These are phyloP conservation scores for Pelosia muscerda DNA, from an alignment of 2,888 invertebrate species.

Conservation along the genomic window DNA sequence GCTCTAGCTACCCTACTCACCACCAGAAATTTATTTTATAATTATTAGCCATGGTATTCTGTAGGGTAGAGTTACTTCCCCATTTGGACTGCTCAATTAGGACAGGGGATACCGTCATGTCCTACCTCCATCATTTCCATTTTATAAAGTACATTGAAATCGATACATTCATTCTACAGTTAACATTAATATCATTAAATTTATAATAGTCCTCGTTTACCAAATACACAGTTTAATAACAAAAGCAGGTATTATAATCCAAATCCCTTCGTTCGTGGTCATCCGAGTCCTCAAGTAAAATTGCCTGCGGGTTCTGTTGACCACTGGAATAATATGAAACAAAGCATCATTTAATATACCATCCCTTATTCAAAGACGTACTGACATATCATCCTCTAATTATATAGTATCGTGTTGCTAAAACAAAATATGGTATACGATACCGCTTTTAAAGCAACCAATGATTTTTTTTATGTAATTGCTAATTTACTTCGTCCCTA, in stretches of 20 bases:
- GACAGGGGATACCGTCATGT: too few species aligned
- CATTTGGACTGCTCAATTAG: too few species aligned
- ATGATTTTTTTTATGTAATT: conserved; percentile 80
- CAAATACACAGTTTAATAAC: background rate
- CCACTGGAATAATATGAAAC: background rate
- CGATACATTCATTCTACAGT: too few species aligned
- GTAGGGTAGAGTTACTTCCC: too few species aligned
- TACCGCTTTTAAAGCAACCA: conserved; percentile 70
- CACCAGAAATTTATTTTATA: too few species aligned
- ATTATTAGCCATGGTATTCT: too few species aligned
- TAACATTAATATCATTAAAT: background rate
- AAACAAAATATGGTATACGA: conserved; percentile 67
- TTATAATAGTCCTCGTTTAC: background rate
- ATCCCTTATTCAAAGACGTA: background rate
- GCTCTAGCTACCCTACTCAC: too few species aligned
- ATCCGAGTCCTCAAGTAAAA: background rate
- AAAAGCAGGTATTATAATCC: background rate
- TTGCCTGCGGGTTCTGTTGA: background rate
- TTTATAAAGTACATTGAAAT: too few species aligned
- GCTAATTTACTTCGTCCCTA: conserved; percentile 77
- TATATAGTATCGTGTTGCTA: conserved; percentile 57
- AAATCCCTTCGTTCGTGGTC: background rate
- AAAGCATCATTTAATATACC: background rate
- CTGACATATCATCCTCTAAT: conserved; percentile 32
- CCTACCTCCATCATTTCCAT: too few species aligned